phyloP scores from a whole-genome alignment of 2,888 invertebrate species.

The Sabatieria punctata region DNA sequence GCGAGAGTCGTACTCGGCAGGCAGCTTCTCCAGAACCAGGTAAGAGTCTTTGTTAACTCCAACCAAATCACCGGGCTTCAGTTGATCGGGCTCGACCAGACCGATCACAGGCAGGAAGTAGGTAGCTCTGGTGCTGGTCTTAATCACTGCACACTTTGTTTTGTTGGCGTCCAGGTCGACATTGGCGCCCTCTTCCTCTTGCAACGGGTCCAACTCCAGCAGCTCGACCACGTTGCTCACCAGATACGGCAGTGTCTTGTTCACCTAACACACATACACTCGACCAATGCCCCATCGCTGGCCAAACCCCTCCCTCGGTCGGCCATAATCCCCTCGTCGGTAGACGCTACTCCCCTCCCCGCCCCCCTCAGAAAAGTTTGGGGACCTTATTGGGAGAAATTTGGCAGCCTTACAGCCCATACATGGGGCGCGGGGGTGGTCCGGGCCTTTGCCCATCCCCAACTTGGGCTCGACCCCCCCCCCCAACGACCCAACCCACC shows the following conservation, averaged over 20 bases:
- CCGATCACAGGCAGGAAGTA: conserved; percentile 98
- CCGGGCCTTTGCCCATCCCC: too few relatives aligned
- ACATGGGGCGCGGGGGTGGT: too few relatives aligned
- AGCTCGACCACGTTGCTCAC: conserved; percentile 98
- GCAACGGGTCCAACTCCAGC: conserved; percentile 83
- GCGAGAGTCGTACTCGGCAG: conserved; percentile 31
- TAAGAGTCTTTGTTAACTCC: conserved; percentile 67
- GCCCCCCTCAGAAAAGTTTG: too few relatives aligned
- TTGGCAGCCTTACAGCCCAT: too few relatives aligned
- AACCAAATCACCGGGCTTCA: conserved; percentile 77
- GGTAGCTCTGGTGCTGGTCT: conserved; percentile 88
- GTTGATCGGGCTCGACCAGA: conserved; percentile 84
- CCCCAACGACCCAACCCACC: too few relatives aligned
- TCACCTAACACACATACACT: conserved; percentile 37
- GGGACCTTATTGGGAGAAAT: too few relatives aligned
- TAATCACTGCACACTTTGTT: conserved; percentile 98
- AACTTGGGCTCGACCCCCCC: too few relatives aligned
- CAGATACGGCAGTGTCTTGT: conserved; percentile 92
- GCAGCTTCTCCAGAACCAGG: conserved; percentile 71
- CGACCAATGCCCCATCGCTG: too few relatives aligned
- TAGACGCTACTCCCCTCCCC: too few relatives aligned
- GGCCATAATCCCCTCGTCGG: too few relatives aligned
- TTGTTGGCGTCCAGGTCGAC: conserved; percentile 96
- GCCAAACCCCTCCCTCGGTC: too few relatives aligned
- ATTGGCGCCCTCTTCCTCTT: conserved; percentile 89